Evolutionary conservation across 2,888 invertebrate species (phyloP).

Genomic region (Lycophotia porphyrea): DNA sequence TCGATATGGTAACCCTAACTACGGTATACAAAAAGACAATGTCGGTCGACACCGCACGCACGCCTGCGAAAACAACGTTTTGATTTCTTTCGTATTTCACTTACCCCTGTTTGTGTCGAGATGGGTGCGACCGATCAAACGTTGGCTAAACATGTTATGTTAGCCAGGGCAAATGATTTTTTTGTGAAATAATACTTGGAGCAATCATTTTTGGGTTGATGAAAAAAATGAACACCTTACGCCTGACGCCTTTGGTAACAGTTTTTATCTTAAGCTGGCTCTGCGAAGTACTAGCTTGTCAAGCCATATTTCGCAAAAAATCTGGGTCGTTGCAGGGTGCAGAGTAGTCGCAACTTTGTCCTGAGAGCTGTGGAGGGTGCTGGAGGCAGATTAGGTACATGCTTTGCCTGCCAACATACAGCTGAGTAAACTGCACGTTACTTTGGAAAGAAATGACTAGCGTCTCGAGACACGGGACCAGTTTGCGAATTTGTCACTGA

Average conservation of each 20-base stretch:
- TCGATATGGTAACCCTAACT: constrained; percentile 9
- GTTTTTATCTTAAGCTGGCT: not conserved
- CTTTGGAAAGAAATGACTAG: not conserved
- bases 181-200: not conserved
- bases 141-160: constrained; percentile 70
- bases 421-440: not conserved
- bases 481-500: not conserved
- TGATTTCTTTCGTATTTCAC: constrained; percentile 73
- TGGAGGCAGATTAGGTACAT: not conserved
- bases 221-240: not conserved
- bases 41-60: constrained; percentile 66
- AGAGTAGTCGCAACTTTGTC: not conserved
- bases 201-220: constrained; percentile 1
- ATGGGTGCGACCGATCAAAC: constrained; percentile 80
- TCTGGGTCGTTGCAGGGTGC: not conserved
- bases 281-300: not conserved
- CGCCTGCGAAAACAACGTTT: constrained; percentile 71
- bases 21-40: constrained; percentile 64
- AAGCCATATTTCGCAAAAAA: not conserved
- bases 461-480: not conserved
- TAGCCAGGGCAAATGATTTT: constrained; percentile 38
- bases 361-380: not conserved
- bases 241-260: not conserved
- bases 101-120: constrained; percentile 78
- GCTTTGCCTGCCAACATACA: not conserved